Conservation (phyloP, 2,888 invertebrate species). For the Philaethria dido region DNA sequence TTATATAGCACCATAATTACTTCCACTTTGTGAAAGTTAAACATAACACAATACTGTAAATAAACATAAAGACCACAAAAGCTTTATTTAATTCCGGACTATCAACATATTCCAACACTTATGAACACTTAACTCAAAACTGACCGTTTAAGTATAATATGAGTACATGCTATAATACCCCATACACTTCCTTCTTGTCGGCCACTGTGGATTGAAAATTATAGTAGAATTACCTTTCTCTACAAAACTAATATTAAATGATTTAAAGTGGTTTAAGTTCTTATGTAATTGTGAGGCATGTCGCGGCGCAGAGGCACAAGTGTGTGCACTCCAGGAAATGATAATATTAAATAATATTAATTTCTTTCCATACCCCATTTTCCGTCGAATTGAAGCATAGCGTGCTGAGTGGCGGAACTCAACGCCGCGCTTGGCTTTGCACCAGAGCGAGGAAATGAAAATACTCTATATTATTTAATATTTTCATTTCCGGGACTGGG, state of each 20-base stretch:
- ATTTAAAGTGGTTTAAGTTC: conserved; percentile 1
- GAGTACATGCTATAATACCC: conserved; percentile 14
- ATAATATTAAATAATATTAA: no score
- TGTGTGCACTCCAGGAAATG: no score
- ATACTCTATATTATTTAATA: no score
- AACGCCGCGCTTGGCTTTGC: no score
- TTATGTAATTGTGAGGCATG: conserved; percentile 6
- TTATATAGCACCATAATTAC: no score
- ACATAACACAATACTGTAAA: background rate
- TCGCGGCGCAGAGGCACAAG: no score
- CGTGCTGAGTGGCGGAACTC: no score
- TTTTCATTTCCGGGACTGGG: no score
- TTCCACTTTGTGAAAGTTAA: background rate
- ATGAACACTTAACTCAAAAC: conserved; percentile 23
- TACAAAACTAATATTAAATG: conserved; percentile 24
- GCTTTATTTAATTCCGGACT: background rate
- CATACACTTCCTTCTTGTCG: conserved; percentile 18
- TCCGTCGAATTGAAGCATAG: no score
- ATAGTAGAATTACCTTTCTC: conserved; percentile 25
- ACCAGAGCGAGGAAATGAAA: no score
- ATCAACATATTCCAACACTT: conserved; percentile 14
- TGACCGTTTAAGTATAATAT: conserved; percentile 22
- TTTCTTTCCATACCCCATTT: no score
- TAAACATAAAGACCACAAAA: conserved; percentile 15
- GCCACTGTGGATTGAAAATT: conserved; percentile 25